A percentile compares a stretch with the other conserved stretches of the same genome.
phyloP scores from a whole-genome alignment of 1,140 invertebrate species.

The Lutraria rhynchaena region DNA sequence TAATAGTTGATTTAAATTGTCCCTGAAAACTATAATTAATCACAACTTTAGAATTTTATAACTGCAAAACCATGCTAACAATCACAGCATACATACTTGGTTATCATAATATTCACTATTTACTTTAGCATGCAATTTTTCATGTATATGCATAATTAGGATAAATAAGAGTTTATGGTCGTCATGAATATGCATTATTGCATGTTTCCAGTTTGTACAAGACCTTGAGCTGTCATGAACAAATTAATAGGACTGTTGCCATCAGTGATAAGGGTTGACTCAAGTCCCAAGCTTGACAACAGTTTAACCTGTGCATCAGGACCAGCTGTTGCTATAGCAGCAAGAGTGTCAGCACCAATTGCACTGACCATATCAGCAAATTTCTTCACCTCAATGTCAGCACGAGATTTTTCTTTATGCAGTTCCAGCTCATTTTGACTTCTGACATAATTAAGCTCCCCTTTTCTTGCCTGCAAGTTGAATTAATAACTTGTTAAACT shows the following conservation, averaged over 20 bases:
- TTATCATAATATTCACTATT: too few species aligned
- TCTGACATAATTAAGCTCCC: constrained; percentile 65
- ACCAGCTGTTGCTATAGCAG: constrained; percentile 73
- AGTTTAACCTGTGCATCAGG: constrained; percentile 71
- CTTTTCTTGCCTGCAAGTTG: constrained; percentile 59
- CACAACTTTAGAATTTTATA: too few species aligned
- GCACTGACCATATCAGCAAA: constrained; percentile 70
- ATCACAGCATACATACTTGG: too few species aligned
- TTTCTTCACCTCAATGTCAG: constrained; percentile 72
- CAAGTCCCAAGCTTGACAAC: constrained; percentile 71
- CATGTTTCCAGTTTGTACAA: constrained; percentile 66
- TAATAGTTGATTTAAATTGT: too few species aligned
- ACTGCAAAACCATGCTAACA: too few species aligned
- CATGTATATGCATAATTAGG: too few species aligned
- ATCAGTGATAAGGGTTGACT: constrained; percentile 74
- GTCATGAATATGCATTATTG: too few species aligned
- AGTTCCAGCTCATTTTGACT: constrained; percentile 65
- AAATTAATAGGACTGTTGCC: constrained; percentile 82
- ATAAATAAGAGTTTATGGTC: too few species aligned
- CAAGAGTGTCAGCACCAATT: constrained; percentile 71
- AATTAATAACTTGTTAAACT: not conserved
- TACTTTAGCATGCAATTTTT: too few species aligned
- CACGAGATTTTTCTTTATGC: constrained; percentile 60
- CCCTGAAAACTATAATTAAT: too few species aligned
- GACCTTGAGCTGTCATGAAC: constrained; percentile 81